Conservation (phyloP, 2,888 invertebrate genomes). For the Netelia fuscicornis region DNA sequence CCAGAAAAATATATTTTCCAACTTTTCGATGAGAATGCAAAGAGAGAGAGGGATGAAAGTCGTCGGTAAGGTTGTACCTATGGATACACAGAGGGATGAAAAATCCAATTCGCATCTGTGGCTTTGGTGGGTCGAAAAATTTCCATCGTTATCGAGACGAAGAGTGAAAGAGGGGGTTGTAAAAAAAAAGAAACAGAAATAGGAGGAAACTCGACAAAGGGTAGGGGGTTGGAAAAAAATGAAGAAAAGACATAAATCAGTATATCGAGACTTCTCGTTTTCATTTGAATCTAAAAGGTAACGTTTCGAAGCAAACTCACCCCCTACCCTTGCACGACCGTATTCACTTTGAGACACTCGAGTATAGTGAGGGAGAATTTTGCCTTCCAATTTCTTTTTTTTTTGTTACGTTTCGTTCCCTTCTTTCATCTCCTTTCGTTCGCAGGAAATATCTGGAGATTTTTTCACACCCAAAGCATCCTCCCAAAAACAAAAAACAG, state of each 20-base stretch:
- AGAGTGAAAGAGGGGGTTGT: not conserved
- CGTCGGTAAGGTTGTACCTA: not conserved
- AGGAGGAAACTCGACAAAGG: not conserved
- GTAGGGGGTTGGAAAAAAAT: not conserved
- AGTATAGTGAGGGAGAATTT: not conserved
- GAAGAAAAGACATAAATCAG: not conserved
- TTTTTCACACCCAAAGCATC: not conserved
- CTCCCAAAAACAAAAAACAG: not conserved
- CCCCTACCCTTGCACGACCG: too few relatives aligned
- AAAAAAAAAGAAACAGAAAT: not conserved
- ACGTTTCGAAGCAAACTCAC: slow-evolving; percentile 25
- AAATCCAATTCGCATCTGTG: slow-evolving; percentile 27
- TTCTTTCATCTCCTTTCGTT: slow-evolving; percentile 3
- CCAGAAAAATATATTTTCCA: not conserved
- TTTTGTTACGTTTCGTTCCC: not conserved
- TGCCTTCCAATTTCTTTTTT: not conserved
- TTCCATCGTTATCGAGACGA: slow-evolving; percentile 35
- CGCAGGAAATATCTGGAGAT: slow-evolving; percentile 6
- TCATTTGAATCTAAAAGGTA: slow-evolving; percentile 32
- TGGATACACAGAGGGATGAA: not conserved
- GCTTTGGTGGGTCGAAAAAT: slow-evolving; percentile 18
- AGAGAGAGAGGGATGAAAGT: not conserved
- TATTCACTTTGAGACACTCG: slow-evolving; percentile 14
- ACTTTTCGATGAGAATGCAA: not conserved
- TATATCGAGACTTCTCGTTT: slow-evolving; percentile 9